Evolutionary conservation across 2,113 vertebrate species (phyloP), one percentile per base, ranked within the genome.

Genomic region (Myotis yumanensis): DNA sequence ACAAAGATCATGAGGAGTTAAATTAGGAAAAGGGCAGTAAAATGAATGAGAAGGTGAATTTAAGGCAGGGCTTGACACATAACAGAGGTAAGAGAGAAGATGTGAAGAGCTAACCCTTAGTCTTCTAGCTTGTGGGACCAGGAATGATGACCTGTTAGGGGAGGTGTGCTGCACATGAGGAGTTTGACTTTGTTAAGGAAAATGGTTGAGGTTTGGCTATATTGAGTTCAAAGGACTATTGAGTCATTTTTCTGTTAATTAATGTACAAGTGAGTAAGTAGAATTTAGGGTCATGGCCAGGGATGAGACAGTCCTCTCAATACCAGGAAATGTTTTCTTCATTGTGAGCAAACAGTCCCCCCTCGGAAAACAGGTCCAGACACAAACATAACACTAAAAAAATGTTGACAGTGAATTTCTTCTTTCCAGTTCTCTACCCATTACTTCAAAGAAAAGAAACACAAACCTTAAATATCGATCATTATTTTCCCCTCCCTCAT

Each of bases 221-320:
- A 22, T 18, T 64, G 22, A 72, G n/a, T 52, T 82, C 71, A 52
- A 86, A 88, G 77, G 59, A 73, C 30, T 17, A 16, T 9, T 46
- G 85, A 81, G 77, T 72, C 37, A 73, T 76, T 94, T 95, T 91
- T 25, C 14, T 93, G 16, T 62, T 85, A 51, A 69, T 83, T 66
- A 57, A 37, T 25, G 14, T 59, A 25, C 8, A 52, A 37, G 10
- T 12, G 59, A 92, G 59, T 16, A 66, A 51, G 52, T 18, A n/a
- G 72, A 62, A 64, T 59, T 79, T 71, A 73, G 30, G 73, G 46
- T 14, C 54, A 48, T 79, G 43, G 15, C 40, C 73, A 71, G 43
- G 40, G 59, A 46, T 54, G 75, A 51, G 46, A 7, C 2, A 3
- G 12, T 75, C 5, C 28, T 81, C 9, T 28, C 17, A 35, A 69